These are phyloP conservation scores for Epinephelus lanceolatus DNA, from an alignment of 2,113 vertebrate genomes.

Conservation along the genomic window DNA sequence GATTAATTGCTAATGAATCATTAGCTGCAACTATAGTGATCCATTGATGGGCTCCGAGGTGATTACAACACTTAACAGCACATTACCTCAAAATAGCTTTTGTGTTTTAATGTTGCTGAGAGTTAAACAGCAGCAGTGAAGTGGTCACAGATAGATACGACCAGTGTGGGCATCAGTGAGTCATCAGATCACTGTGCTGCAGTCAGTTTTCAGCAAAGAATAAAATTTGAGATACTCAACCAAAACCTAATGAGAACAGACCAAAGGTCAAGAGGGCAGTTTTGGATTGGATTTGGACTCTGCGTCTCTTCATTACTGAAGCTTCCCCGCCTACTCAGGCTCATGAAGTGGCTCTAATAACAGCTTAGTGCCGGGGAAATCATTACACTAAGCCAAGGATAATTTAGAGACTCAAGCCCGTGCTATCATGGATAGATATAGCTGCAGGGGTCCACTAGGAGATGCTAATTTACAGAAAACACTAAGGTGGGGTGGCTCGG, in stretches of 20 bases:
- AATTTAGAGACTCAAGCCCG: conserved; percentile 54
- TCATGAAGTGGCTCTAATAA: conserved; percentile 66
- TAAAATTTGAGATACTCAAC: background rate
- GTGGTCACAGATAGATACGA: background rate
- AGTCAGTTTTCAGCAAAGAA: background rate
- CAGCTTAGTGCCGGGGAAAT: conserved; percentile 65
- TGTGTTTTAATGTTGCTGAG: background rate
- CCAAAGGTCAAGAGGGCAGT: conserved; percentile 6
- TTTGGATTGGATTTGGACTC: conserved; percentile 7
- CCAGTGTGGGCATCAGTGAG: background rate
- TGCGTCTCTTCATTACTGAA: conserved; percentile 30
- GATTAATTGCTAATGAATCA: background rate
- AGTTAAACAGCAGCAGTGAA: background rate
- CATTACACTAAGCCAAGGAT: conserved; percentile 66
- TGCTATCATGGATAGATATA: conserved; percentile 50
- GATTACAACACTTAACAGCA: background rate
- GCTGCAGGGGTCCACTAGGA: conserved; percentile 44
- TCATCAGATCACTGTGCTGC: background rate
- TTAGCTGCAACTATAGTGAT: background rate
- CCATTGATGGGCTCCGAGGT: background rate
- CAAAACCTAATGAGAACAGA: background rate
- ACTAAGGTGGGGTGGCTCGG: conserved; percentile 1
- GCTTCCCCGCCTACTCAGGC: conserved; percentile 30
- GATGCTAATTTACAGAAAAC: conserved; percentile 70
- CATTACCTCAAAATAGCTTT: background rate